Evolutionary conservation across 2,113 vertebrate species (phyloP).

Genomic region (Chascanopsetta lugubris): DNA sequence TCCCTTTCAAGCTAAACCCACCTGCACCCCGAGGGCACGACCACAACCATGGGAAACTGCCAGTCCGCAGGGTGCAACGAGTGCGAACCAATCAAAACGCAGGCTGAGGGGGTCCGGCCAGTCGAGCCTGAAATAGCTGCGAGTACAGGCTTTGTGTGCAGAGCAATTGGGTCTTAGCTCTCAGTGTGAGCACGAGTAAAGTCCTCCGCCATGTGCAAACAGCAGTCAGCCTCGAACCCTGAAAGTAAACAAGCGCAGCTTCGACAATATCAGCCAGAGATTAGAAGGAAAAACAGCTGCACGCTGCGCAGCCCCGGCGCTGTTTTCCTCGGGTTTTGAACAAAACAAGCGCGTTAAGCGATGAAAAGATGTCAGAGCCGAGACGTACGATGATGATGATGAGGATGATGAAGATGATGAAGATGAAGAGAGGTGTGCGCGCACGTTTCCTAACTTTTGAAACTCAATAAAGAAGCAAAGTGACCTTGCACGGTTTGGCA

Average conservation of each 20-base stretch:
- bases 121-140: slow-evolving; percentile 28
- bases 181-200: slow-evolving; percentile 67
- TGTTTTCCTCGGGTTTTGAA: slow-evolving; percentile 2
- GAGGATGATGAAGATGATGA: too few species aligned
- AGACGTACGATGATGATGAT: too few species aligned
- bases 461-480: too few species aligned
- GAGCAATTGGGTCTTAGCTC: slow-evolving; percentile 55
- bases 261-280: slow-evolving; percentile 32
- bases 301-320: neutral
- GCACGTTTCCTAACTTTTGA: too few species aligned
- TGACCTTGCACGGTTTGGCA: too few species aligned
- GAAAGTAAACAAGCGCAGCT: slow-evolving; percentile 68
- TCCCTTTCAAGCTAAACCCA: too few species aligned
- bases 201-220: slow-evolving; percentile 80
- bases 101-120: slow-evolving; percentile 14
- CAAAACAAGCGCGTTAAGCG: neutral
- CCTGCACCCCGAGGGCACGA: too few species aligned
- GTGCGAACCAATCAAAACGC: slow-evolving; percentile 8
- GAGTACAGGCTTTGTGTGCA: slow-evolving; percentile 64
- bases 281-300: slow-evolving; percentile 25
- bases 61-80: neutral
- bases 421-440: too few species aligned
- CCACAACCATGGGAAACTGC: too few species aligned
- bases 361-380: too few species aligned
- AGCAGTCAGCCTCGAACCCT: slow-evolving; percentile 67